phyloP scores from a whole-genome alignment of 1,140 invertebrate genomes.

The Lasioglossum albipes region DNA sequence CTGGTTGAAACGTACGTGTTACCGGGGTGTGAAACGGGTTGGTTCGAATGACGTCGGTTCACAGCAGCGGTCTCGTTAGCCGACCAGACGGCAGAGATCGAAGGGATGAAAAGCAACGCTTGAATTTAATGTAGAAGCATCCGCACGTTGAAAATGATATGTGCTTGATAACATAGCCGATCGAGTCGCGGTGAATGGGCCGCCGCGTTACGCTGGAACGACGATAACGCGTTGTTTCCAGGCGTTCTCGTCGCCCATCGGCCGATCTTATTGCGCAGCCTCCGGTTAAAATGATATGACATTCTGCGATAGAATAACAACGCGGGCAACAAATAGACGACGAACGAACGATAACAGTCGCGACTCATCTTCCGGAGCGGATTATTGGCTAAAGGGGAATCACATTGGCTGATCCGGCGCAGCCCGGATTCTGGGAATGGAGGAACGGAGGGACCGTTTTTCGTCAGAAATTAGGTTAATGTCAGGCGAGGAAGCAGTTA shows the following conservation, averaged over 20 bases:
- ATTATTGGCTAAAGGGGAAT: constrained; percentile 33
- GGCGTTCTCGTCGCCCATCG: not conserved
- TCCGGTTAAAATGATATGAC: constrained; percentile 54
- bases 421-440: not conserved
- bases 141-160: constrained; percentile 55
- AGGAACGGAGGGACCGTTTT: constrained; percentile 17
- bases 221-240: constrained; percentile 22
- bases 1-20: not conserved
- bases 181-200: constrained; percentile 16
- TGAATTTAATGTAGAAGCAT: constrained; percentile 19
- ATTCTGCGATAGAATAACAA: constrained; percentile 57
- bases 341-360: constrained; percentile 45
- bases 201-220: not conserved
- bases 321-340: constrained; percentile 45
- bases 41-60: not conserved
- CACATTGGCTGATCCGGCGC: constrained; percentile 10
- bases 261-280: constrained; percentile 14
- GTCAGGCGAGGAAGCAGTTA: not conserved
- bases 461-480: not conserved
- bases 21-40: not conserved
- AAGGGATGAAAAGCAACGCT: not conserved
- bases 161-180: constrained; percentile 36
- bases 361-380: not conserved
- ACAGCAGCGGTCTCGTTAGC: not conserved
- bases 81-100: not conserved